A percentile compares a stretch with the other conserved stretches of the same genome.
These are phyloP conservation scores for Plebejus melissa DNA, from an alignment of 2,888 invertebrate species.

Conservation along the genomic window DNA sequence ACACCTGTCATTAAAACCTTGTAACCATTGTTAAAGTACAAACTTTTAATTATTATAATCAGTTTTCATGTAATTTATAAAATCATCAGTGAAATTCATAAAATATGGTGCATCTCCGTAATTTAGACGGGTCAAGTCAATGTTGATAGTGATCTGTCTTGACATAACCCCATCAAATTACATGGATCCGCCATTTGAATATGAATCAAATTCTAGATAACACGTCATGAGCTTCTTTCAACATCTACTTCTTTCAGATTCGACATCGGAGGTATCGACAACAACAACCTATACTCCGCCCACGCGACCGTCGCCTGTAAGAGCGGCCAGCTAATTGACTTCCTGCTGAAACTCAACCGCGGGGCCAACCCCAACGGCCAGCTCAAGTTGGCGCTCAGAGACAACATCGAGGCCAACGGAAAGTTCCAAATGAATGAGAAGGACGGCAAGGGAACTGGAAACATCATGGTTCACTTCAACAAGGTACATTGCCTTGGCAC, in stretches of 20 bases:
- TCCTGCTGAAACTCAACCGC: slow-evolving; percentile 67
- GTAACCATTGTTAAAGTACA: too few species aligned
- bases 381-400: slow-evolving; percentile 80
- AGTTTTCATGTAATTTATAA: too few species aligned
- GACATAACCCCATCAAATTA: too few species aligned
- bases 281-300: slow-evolving; percentile 65
- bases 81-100: too few species aligned
- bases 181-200: too few species aligned
- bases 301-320: slow-evolving; percentile 70
- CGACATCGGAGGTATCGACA: slow-evolving; percentile 67
- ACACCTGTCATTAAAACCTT: too few species aligned
- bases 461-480: slow-evolving; percentile 78
- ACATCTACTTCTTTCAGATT: slow-evolving; percentile 49
- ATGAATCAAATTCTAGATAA: too few species aligned
- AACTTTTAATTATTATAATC: too few species aligned
- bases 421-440: slow-evolving; percentile 80
- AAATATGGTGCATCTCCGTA: too few species aligned
- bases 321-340: slow-evolving; percentile 74
- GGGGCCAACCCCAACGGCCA: slow-evolving; percentile 64
- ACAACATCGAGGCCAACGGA: slow-evolving; percentile 80
- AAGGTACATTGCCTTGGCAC: slow-evolving; percentile 49
- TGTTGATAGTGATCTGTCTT: too few species aligned
- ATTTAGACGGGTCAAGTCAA: too few species aligned
- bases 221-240: too few species aligned
- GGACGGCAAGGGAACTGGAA: slow-evolving; percentile 82